These are phyloP conservation scores for Paedocypris micromegethes DNA, from an alignment of 2,797 vertebrate genomes.

Conservation along the genomic window DNA sequence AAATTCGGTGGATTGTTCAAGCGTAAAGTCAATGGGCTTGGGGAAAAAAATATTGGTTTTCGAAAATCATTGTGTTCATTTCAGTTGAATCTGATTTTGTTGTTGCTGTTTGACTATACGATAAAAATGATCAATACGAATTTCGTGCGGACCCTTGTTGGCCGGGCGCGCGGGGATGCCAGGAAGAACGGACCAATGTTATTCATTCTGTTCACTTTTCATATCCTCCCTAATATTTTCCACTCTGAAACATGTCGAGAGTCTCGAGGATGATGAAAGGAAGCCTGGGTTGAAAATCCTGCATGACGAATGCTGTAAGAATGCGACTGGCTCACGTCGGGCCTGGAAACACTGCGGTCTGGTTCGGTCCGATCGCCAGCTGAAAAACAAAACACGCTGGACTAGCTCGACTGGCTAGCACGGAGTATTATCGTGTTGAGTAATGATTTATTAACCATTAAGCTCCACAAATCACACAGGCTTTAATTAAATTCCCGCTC, in stretches of 20 bases:
- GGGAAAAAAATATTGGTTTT: too few species aligned
- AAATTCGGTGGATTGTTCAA: too few species aligned
- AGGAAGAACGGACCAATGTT: constrained; percentile 7
- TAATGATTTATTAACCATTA: not conserved
- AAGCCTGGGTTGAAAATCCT: constrained; percentile 24
- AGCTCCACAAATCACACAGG: not conserved
- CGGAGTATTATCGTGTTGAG: constrained; percentile 4
- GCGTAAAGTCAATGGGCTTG: too few species aligned
- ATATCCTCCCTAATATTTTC: constrained; percentile 16
- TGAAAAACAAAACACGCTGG: constrained; percentile 28
- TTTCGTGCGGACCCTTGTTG: too few species aligned
- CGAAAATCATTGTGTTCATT: too few species aligned
- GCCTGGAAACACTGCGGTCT: constrained; percentile 26
- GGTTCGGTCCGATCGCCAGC: constrained; percentile 26
- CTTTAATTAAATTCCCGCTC: not conserved
- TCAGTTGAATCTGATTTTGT: too few species aligned
- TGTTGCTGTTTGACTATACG: too few species aligned
- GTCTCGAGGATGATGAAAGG: constrained; percentile 26
- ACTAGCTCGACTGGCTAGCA: constrained; percentile 10
- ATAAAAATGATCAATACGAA: too few species aligned
- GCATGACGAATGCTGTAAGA: constrained; percentile 44
- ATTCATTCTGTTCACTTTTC: constrained; percentile 2
- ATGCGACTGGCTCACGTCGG: constrained; percentile 34
- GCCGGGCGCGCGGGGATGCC: not conserved
- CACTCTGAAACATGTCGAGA: constrained; percentile 25